Conservation (phyloP, 1,140 invertebrate genomes). For the Drosophila mojavensis region DNA sequence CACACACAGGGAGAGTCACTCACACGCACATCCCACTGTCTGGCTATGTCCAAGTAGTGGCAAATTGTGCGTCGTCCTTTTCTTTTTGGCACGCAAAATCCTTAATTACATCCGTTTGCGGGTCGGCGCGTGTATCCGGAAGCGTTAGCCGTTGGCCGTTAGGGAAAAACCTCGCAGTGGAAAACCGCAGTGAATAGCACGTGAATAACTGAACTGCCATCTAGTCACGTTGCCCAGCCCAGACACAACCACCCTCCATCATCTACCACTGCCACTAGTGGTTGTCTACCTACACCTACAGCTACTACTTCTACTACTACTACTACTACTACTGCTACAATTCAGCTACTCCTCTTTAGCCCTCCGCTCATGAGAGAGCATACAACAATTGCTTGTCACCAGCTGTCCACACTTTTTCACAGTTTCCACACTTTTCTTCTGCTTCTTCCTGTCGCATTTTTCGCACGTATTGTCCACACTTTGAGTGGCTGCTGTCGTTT, state of each 20-base stretch:
- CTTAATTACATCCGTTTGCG: slow-evolving; percentile 76
- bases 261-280: not conserved
- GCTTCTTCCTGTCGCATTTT: slow-evolving; percentile 62
- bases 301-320: not conserved
- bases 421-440: slow-evolving; percentile 61
- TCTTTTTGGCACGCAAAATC: slow-evolving; percentile 73
- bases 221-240: slow-evolving; percentile 57
- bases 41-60: slow-evolving; percentile 28
- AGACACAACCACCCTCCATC: slow-evolving; percentile 12
- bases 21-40: slow-evolving; percentile 20
- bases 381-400: slow-evolving; percentile 78
- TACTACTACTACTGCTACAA: not conserved
- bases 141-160: slow-evolving; percentile 21
- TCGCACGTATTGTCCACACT: slow-evolving; percentile 68
- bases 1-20: not conserved
- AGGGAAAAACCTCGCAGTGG: slow-evolving; percentile 28
- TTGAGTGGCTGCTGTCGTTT: slow-evolving; percentile 48
- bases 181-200: slow-evolving; percentile 73
- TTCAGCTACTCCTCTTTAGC: slow-evolving; percentile 11
- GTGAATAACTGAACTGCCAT: slow-evolving; percentile 70
- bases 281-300: no score
- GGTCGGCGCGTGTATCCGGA: slow-evolving; percentile 72
- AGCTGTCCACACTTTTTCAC: slow-evolving; percentile 76
- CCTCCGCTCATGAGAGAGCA: not conserved
- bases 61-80: slow-evolving; percentile 59